Base-by-base conservation (phyloP, 2,797 vertebrate genomes). In the Hafferia zeledoni region DNA sequence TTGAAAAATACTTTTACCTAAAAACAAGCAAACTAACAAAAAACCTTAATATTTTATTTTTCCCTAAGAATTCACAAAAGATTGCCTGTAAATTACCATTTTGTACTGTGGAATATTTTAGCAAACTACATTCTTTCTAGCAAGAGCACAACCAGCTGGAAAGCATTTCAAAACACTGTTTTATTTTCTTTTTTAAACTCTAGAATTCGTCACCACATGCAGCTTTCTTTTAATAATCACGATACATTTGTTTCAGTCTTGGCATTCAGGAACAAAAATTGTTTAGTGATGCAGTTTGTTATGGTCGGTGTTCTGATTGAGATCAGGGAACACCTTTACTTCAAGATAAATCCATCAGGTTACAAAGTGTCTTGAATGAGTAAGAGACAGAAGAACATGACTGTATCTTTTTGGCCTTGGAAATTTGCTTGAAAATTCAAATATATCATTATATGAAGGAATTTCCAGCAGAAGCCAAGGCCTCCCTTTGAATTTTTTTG, bases 1-100 rank as follows among this genome's bases (percentile, higher is more conserved):
- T 84, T 87, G 39, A 28, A 70, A 61, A 94, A 43, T 27, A 67
- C 10, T 55, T 56, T 50, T 91, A 59, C 83, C 92, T 79, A 17
- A 76, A 93, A 83, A 70, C 7, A 49, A 49, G 25, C 13, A 25
- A 49, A 25, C 23, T 13, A 49, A 25, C 24, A 27, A 57, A 41
- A 41, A 41, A 3, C 41, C 31, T 53, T 53, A n/a, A n/a, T n/a
- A 22, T 18, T n/a, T 50, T 41, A 41, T 41, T 57, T 75, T 75
- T 19, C 20, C 31, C 25, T 17, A 76, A 72, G 35, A 71, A 50
- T n/a, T 71, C 22, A 64, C 10, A 68, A 74, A 87, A 87, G 8
- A 24, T 57, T 68, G 22, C 14, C 2, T 65, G 15, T 68, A 65
- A 44, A 14, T 30, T 64, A 15, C 8, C 3, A 19, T 41, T 82